These are phyloP conservation scores for Leucophenga montana DNA, from an alignment of 2,888 invertebrate genomes.

Conservation along the genomic window DNA sequence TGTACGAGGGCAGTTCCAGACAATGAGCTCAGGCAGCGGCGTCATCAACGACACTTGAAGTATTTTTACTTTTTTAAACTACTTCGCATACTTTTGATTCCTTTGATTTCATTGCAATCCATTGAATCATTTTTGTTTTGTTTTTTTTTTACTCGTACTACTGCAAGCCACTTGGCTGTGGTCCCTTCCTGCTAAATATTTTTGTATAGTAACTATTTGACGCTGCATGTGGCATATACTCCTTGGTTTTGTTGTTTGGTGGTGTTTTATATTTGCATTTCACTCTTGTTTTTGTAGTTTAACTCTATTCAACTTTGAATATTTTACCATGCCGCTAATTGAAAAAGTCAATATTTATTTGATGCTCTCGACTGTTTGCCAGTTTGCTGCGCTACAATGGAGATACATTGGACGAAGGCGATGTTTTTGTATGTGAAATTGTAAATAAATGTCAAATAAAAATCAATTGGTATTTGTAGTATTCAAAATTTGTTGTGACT, in stretches of 20 bases:
- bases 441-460: conserved; percentile 29
- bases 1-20: conserved; percentile 36
- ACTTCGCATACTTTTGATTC: background rate
- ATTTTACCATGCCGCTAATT: conserved; percentile 61
- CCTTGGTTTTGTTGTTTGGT: too few relatives aligned
- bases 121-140: too few relatives aligned
- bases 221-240: too few relatives aligned
- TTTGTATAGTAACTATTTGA: too few relatives aligned
- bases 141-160: too few relatives aligned
- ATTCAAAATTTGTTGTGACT: conserved; percentile 39
- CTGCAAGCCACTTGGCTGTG: too few relatives aligned
- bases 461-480: conserved; percentile 19
- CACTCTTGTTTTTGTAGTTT: background rate
- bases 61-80: background rate
- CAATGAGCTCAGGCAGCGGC: conserved; percentile 8
- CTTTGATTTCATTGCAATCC: background rate
- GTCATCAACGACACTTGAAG: conserved; percentile 48
- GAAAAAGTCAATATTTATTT: conserved; percentile 56
- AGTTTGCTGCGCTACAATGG: too few relatives aligned
- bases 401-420: too few relatives aligned
- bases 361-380: background rate
- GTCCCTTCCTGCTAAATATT: too few relatives aligned
- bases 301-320: background rate
- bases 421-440: conserved; percentile 10
- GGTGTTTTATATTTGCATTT: background rate